Conservation (phyloP, 2,888 invertebrate genomes). For the Thyatira batis region DNA sequence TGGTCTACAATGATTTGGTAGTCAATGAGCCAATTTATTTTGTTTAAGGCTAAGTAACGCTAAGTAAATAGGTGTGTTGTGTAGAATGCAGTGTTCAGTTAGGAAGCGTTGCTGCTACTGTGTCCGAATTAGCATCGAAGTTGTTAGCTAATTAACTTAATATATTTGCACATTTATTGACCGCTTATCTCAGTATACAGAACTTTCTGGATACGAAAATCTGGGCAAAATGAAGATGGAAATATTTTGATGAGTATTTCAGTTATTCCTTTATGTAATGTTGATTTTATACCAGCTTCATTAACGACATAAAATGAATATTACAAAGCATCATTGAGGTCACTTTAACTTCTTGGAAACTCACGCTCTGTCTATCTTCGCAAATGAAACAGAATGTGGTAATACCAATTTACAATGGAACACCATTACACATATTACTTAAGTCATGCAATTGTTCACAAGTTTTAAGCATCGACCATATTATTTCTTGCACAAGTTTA, state of each 20-base stretch:
- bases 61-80: constrained; percentile 13
- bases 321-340: too few species aligned
- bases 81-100: background rate
- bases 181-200: background rate
- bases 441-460: background rate
- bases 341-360: background rate
- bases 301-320: too few species aligned
- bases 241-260: too few species aligned
- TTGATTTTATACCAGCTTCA: too few species aligned
- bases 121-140: background rate
- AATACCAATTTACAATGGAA: background rate
- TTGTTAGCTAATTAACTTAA: background rate
- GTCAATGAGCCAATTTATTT: constrained; percentile 63
- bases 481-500: constrained; percentile 10
- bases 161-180: background rate
- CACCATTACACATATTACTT: background rate
- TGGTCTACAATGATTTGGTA: constrained; percentile 59
- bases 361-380: background rate
- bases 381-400: background rate
- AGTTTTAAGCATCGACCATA: background rate
- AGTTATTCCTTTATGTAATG: too few species aligned
- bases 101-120: background rate
- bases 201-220: too few species aligned
- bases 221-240: too few species aligned
- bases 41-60: constrained; percentile 30